Percentiles rank a stretch among this genome's conserved stretches.
Evolutionary conservation across 2,797 vertebrate genomes (phyloP).

Genomic region (Argya squamiceps): DNA sequence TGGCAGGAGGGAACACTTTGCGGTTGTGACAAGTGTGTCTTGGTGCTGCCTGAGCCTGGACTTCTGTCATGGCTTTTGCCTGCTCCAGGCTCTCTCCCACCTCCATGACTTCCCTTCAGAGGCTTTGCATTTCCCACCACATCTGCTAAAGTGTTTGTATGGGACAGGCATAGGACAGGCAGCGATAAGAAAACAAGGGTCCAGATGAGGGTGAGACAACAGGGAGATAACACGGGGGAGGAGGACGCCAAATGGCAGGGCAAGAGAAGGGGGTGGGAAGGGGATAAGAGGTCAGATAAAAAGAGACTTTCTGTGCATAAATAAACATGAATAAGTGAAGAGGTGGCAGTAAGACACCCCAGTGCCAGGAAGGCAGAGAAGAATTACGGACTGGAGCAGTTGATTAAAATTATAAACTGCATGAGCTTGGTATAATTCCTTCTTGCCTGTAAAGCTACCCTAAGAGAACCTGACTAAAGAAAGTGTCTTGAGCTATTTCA

Average conservation of each 20-base stretch:
- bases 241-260: constrained; percentile 41
- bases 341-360: not conserved
- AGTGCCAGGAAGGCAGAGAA: not conserved
- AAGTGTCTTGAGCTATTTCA: not conserved
- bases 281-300: not conserved
- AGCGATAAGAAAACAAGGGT: constrained; percentile 37
- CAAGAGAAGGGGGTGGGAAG: not conserved
- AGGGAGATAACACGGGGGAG: constrained; percentile 15
- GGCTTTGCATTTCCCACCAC: constrained; percentile 5
- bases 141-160: constrained; percentile 15
- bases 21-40: not conserved
- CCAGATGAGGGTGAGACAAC: constrained; percentile 8
- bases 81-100: not conserved
- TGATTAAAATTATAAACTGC: not conserved
- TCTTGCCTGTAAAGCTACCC: not conserved
- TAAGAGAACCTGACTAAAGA: not conserved
- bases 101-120: not conserved
- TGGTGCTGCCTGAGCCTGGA: not conserved
- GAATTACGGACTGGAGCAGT: not conserved
- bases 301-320: constrained; percentile 23
- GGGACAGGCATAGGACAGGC: not conserved
- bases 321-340: constrained; percentile 16
- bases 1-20: not conserved
- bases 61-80: not conserved
- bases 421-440: not conserved